These are phyloP conservation scores for Triops cancriformis DNA, from an alignment of 1,140 invertebrate genomes.

Conservation along the genomic window DNA sequence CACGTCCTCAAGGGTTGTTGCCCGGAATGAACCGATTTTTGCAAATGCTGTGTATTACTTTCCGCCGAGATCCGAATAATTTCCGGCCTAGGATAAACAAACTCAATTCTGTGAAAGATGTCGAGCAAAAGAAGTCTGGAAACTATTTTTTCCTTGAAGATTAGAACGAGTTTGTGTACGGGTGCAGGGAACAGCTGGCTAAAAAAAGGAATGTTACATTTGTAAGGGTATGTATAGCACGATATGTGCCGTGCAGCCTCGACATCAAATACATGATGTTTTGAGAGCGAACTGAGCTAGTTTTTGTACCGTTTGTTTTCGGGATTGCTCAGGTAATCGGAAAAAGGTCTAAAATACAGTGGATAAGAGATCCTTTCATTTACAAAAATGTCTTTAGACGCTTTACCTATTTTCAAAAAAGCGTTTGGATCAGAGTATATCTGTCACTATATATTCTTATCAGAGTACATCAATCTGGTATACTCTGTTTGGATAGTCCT, in stretches of 20 bases:
- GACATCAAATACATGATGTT: conserved; percentile 12
- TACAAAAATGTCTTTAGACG: too few relatives aligned
- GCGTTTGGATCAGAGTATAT: too few relatives aligned
- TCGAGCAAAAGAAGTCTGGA: conserved; percentile 91
- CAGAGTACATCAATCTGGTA: too few relatives aligned
- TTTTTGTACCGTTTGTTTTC: neutral
- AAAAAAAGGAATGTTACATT: neutral
- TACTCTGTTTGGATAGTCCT: too few relatives aligned
- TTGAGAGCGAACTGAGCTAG: conserved; percentile 3
- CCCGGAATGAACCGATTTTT: conserved; percentile 98
- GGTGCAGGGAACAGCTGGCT: neutral
- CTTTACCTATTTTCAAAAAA: too few relatives aligned
- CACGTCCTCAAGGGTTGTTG: conserved; percentile 84
- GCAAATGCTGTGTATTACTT: conserved; percentile 93
- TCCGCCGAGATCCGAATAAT: conserved; percentile 97
- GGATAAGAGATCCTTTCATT: too few relatives aligned
- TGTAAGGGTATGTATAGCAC: neutral
- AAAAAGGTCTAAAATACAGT: too few relatives aligned
- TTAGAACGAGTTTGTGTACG: conserved; percentile 40
- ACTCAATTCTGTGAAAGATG: conserved; percentile 90
- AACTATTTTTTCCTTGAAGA: conserved; percentile 99
- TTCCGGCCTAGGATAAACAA: conserved; percentile 98
- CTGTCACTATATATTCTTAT: too few relatives aligned
- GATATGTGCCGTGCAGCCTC: neutral
- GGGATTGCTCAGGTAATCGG: too few relatives aligned